A percentile compares a stretch with the other conserved stretches of the same genome.
These are phyloP conservation scores for Ormyrus labotus DNA, from an alignment of 2,888 invertebrate genomes.

Conservation along the genomic window DNA sequence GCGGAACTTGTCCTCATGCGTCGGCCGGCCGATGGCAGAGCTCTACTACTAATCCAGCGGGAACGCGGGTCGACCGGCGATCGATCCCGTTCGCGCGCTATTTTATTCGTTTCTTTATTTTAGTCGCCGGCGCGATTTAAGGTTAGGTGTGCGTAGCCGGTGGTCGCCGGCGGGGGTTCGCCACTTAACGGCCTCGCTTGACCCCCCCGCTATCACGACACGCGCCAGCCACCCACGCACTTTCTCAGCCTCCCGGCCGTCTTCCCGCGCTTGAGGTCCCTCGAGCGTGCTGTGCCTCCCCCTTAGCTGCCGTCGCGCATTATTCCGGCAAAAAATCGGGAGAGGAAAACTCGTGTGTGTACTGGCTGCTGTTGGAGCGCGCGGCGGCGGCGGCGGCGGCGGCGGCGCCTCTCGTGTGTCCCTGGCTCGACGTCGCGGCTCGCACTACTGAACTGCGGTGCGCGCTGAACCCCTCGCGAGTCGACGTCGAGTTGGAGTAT, in stretches of 20 bases:
- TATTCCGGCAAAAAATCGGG: background rate
- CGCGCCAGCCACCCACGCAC: constrained; percentile 3
- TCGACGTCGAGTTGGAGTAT: background rate
- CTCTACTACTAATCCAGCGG: background rate
- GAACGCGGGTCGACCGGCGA: background rate
- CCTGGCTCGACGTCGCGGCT: constrained; percentile 69
- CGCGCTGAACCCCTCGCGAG: background rate
- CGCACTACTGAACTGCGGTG: constrained; percentile 64
- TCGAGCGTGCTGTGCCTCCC: background rate
- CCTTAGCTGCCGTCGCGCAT: background rate
- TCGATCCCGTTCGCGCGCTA: background rate
- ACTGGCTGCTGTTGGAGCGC: background rate
- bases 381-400: constrained; percentile 18
- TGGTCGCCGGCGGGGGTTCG: background rate
- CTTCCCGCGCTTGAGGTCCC: no score
- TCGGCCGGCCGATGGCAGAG: constrained; percentile 1
- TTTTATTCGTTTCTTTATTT: no score
- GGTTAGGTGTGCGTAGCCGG: background rate
- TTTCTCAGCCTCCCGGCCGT: background rate
- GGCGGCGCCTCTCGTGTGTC: constrained; percentile 51
- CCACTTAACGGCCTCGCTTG: constrained; percentile 17
- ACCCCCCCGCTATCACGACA: constrained; percentile 16
- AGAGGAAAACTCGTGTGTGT: background rate
- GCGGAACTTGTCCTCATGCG: no score
- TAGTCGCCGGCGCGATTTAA: background rate